Evolutionary conservation across 2,797 vertebrate genomes (phyloP), one percentile per base, ranked within the genome.

Genomic region (Pachyuromys duprasi): DNA sequence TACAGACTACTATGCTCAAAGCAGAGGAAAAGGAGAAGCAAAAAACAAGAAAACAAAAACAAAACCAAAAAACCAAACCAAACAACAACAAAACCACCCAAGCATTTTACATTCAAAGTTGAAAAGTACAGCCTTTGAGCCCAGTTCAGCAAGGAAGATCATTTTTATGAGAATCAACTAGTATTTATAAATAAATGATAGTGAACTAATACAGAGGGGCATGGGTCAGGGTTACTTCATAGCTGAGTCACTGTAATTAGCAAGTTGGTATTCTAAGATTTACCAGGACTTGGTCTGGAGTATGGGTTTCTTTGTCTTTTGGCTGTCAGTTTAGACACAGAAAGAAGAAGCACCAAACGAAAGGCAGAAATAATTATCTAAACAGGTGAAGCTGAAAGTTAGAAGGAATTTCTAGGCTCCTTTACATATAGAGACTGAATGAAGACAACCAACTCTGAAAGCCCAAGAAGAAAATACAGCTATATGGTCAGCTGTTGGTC

Each of bases 191-290:
- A 94, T 79, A 65, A 24, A 78, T 60, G 78, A 91, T 81, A 93
- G 67, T 31, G 33, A 87, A 89, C 63, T 95, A 42, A 74, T 83
- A n/a, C n/a, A 74, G 72, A 62, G 80, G 55, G n/a, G 67, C 89
- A 74, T 86, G 7, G 69, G 89, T 81, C 0, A 9, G 76, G 49
- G 89, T 84, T 87, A 86, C 95, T 97, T 97, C 55, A 94, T 75
- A 93, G 81, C 65, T 97, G 86, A 96, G 93, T 98, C 97, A 97
- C 36, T 53, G 82, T 87, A 67, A 91, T 74, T 96, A 89, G 63
- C 90, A 97, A 96, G 95, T 96, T 79, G 94, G 95, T 0, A 18
- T 89, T 90, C 15, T 86, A 95, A 94, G 78, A 91, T 93, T 95
- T 92, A 87, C 63, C 92, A 95, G 70, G 91, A 95, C 81, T 95